A percentile compares a stretch with the other conserved stretches of the same genome.
Evolutionary conservation across 2,888 invertebrate species (phyloP).

Genomic region (Mesochorus sp.): DNA sequence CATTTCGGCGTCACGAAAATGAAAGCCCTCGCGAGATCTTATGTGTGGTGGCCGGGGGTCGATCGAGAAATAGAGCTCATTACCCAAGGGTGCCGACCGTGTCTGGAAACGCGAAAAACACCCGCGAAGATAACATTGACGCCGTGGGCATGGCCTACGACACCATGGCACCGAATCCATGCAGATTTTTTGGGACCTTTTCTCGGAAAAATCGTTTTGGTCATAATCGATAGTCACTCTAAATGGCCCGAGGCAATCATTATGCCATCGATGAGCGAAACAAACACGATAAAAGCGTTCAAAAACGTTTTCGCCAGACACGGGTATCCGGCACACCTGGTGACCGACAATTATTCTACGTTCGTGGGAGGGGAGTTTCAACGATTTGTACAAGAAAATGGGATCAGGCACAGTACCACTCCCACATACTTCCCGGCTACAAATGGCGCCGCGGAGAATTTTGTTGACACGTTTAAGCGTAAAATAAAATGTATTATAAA

Average conservation of each 20-base stretch:
- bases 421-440: conserved; percentile 40
- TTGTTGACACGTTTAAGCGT: conserved; percentile 52
- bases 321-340: conserved; percentile 64
- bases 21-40: conserved; percentile 65
- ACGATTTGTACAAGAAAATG: conserved; percentile 55
- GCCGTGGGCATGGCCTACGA: conserved; percentile 2
- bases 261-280: conserved; percentile 57
- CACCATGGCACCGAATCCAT: conserved; percentile 1
- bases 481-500: conserved; percentile 49
- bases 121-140: conserved; percentile 1
- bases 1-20: conserved; percentile 66
- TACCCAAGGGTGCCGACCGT: conserved; percentile 63
- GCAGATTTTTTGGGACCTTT: conserved; percentile 16
- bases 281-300: conserved; percentile 61
- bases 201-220: conserved; percentile 1
- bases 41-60: conserved; percentile 65
- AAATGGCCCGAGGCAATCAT: conserved; percentile 15
- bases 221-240: conserved; percentile 11
- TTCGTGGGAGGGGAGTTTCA: conserved; percentile 64
- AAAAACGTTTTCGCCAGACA: conserved; percentile 64
- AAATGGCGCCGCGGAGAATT: conserved; percentile 60
- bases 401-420: conserved; percentile 63
- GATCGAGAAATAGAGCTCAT: conserved; percentile 67
- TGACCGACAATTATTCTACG: conserved; percentile 68
- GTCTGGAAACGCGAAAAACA: conserved; percentile 62